Evolutionary conservation across 2,113 vertebrate genomes (phyloP), one percentile per base, ranked within the genome.

Genomic region (Hippocampus barbouri): DNA sequence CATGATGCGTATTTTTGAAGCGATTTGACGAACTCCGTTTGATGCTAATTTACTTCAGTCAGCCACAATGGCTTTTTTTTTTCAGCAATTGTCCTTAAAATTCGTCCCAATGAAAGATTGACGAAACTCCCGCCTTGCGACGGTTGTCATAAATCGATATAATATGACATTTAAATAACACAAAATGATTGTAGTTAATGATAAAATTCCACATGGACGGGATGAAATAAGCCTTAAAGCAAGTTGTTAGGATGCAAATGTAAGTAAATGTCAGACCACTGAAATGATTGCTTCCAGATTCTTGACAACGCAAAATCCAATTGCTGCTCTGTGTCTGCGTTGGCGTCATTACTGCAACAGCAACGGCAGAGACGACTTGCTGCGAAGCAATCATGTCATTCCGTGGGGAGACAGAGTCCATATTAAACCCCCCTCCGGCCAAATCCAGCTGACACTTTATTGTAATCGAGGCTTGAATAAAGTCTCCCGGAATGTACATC

Each of bases 361-460:
- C 18, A 0, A 72, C 63, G 27, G 3, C 30, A 3, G 54, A 62
- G 43, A 62, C 56, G 18, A 79, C 40, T 64, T 80, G 68, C 80
- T 81, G 61, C 68, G 67, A 76, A 15, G 25, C 53, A 53, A 2
- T 49, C 63, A 70, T 51, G 64, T 20, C 49, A 45, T 40, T 64
- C 47, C n/a, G 45, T 41, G 51, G 53, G 53, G 60, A 23, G 5
- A 66, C 38, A 27, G 12, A 67, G 41, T 74, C 51, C 5, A 20
- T 45, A 66, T 47, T 72, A 54, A 41, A 57, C n/a, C 54, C 25
- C 34, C 45, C 34, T 64, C 34, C 40, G 63, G 64, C 65, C 68
- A 77, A 79, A 83, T 80, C 67, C 72, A 82, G 70, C 76, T 75
- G 70, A 68, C 20, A 67, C 57, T 76, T 71, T 69, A 71, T 68